Evolutionary conservation across 1,140 invertebrate genomes (phyloP).

Genomic region (Procambarus virginalis): DNA sequence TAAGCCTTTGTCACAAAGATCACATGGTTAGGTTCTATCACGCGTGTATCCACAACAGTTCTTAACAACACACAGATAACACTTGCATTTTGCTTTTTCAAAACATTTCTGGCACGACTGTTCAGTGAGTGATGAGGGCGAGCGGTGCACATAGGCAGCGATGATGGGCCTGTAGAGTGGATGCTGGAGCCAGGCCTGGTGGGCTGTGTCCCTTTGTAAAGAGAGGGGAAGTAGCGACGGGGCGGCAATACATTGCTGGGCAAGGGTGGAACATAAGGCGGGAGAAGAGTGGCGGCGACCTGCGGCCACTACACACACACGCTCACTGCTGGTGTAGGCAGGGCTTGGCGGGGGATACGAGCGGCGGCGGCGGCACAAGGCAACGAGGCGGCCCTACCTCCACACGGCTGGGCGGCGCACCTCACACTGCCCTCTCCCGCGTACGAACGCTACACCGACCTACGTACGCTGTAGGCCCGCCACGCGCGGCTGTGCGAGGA

Average conservation of each 20-base stretch:
- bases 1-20: slow-evolving; percentile 18
- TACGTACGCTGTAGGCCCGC: slow-evolving; percentile 60
- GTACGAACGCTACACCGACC: slow-evolving; percentile 57
- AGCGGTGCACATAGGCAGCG: not conserved
- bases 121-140: not conserved
- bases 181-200: slow-evolving; percentile 1
- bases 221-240: slow-evolving; percentile 6
- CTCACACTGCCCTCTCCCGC: slow-evolving; percentile 61
- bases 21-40: not conserved
- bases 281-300: not conserved
- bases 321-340: not conserved
- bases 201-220: slow-evolving; percentile 14
- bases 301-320: slow-evolving; percentile 4
- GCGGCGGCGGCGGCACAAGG: slow-evolving; percentile 38
- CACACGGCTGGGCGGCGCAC: slow-evolving; percentile 58
- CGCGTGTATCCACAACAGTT: not conserved
- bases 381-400: slow-evolving; percentile 50
- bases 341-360: slow-evolving; percentile 25
- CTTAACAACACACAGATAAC: not conserved
- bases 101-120: not conserved
- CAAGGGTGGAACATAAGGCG: not conserved
- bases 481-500: slow-evolving; percentile 58
- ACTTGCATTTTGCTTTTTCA: not conserved
- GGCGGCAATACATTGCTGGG: not conserved
- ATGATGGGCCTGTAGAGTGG: slow-evolving; percentile 8